Conservation (phyloP, 2,113 vertebrate genomes). For the Empidonax traillii region DNA sequence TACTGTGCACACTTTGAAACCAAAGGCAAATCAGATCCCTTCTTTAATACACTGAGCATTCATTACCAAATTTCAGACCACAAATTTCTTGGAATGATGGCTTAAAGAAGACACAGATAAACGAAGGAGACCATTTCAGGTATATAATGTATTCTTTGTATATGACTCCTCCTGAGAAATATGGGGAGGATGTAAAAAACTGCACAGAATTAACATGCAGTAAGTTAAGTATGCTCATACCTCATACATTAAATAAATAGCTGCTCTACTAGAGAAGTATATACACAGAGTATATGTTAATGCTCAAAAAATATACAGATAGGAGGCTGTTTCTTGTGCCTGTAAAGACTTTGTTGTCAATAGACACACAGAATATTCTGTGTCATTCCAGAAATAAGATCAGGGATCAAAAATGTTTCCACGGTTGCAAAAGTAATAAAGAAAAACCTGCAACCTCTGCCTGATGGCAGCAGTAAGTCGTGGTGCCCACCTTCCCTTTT, state of each 20-base stretch:
- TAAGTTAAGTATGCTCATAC: neutral
- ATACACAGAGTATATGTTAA: neutral
- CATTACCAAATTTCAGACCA: neutral
- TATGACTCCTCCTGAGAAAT: neutral
- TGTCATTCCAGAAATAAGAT: slow-evolving; percentile 35
- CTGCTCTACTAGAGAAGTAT: neutral
- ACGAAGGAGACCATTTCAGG: neutral
- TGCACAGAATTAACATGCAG: neutral
- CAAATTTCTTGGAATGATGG: neutral
- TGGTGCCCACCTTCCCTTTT: neutral
- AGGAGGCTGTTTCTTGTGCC: neutral
- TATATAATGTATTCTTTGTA: neutral
- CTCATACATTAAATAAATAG: slow-evolving; percentile 1
- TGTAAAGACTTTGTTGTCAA: neutral
- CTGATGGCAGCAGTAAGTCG: neutral
- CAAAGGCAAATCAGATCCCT: neutral
- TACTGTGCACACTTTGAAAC: neutral
- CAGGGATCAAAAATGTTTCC: slow-evolving; percentile 67
- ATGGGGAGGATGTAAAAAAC: neutral
- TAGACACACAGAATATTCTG: neutral
- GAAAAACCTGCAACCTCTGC: neutral
- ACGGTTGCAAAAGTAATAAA: slow-evolving; percentile 55
- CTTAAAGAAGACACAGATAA: neutral
- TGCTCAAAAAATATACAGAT: slow-evolving; percentile 17
- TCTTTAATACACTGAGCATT: neutral